Evolutionary conservation across 2,113 vertebrate genomes (phyloP).

Genomic region (Callipepla californica): DNA sequence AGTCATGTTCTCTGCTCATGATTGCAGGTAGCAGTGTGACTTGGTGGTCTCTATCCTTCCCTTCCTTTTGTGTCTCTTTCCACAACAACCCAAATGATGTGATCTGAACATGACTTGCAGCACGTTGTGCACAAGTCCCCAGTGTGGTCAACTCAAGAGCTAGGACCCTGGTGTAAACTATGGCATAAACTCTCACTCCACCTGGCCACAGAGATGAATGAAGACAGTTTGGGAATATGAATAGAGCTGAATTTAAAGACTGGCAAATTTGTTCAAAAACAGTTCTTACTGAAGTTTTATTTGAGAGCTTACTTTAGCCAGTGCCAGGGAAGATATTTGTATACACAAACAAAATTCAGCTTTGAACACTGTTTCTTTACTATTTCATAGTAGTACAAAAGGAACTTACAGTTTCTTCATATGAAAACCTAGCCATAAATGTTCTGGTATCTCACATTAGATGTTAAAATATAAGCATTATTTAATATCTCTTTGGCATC

Average conservation of each 20-base stretch:
- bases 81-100: not conserved
- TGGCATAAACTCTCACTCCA: not conserved
- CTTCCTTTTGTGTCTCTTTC: not conserved
- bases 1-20: not conserved
- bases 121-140: not conserved
- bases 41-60: not conserved
- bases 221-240: not conserved
- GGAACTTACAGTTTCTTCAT: not conserved
- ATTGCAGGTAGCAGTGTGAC: not conserved
- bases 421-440: not conserved
- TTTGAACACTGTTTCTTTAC: not conserved
- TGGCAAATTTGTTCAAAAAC: not conserved
- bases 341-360: not conserved
- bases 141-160: too few species aligned
- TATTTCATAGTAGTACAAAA: not conserved
- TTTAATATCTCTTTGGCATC: not conserved
- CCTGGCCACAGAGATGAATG: not conserved
- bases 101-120: not conserved
- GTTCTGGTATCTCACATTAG: not conserved
- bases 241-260: not conserved
- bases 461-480: not conserved
- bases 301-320: not conserved
- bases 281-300: not conserved
- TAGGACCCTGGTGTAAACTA: rapidly evolving
- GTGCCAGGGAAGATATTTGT: not conserved